phyloP scores from a whole-genome alignment of 2,113 vertebrate genomes.

The Tachycineta bicolor region DNA sequence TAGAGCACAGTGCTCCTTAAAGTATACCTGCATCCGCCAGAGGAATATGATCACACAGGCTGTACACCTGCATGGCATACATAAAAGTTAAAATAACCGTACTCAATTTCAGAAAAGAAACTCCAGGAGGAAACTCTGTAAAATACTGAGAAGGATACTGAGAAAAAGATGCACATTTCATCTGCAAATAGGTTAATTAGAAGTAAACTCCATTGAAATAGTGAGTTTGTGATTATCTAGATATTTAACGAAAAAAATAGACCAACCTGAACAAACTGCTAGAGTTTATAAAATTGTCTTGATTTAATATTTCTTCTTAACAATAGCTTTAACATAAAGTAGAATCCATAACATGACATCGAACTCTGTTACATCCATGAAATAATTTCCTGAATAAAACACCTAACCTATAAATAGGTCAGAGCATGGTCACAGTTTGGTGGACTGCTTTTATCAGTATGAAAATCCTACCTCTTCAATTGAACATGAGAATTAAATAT shows the following conservation, averaged over 20 bases:
- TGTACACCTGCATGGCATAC: not conserved
- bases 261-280: not conserved
- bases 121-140: not conserved
- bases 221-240: not conserved
- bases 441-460: not conserved
- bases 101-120: not conserved
- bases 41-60: not conserved
- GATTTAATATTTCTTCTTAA: not conserved
- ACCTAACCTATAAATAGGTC: not conserved
- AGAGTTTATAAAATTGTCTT: not conserved
- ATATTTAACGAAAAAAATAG: not conserved
- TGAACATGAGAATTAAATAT: not conserved
- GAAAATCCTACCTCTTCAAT: not conserved
- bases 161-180: not conserved
- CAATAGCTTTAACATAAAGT: not conserved
- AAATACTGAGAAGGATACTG: not conserved
- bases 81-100: not conserved
- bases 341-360: not conserved
- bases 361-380: not conserved
- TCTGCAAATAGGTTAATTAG: not conserved
- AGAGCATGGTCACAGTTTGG: not conserved
- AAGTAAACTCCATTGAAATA: not conserved
- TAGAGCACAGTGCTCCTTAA: not conserved
- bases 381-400: not conserved
- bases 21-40: not conserved